These are phyloP conservation scores for Enteromius viviparus DNA, from an alignment of 2,797 vertebrate genomes.

Conservation along the genomic window DNA sequence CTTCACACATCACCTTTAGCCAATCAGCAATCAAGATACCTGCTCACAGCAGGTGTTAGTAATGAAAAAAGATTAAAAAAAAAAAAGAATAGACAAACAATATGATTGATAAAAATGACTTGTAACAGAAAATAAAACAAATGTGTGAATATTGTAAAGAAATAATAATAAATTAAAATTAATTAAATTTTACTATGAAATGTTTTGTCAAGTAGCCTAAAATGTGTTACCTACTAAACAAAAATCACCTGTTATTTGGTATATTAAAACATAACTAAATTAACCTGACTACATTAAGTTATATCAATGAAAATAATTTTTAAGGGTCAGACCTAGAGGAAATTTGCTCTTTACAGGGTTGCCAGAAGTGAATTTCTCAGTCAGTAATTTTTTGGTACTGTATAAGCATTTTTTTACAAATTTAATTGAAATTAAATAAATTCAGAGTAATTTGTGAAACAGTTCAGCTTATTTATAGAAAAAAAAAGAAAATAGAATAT, in stretches of 20 bases:
- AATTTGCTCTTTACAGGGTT: background rate
- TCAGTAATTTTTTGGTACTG: background rate
- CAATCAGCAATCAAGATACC: slow-evolving; percentile 21
- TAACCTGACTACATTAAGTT: background rate
- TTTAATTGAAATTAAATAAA: background rate
- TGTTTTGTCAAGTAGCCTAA: background rate
- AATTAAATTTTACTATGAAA: background rate
- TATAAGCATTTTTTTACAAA: background rate
- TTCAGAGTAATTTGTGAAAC: background rate
- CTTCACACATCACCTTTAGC: background rate
- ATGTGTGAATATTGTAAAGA: background rate
- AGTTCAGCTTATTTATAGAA: background rate
- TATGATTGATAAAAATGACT: background rate
- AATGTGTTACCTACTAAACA: background rate
- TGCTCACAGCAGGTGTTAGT: slow-evolving; percentile 27
- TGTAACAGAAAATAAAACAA: background rate
- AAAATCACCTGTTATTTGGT: background rate
- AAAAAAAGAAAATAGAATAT: background rate
- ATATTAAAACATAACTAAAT: background rate
- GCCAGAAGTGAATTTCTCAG: background rate
- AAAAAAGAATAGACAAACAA: background rate
- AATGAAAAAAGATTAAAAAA: background rate
- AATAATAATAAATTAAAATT: background rate
- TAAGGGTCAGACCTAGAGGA: background rate
- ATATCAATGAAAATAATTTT: too few relatives aligned